Conservation (phyloP, 2,888 invertebrate genomes). For the Ramazzottius varieornatus region DNA sequence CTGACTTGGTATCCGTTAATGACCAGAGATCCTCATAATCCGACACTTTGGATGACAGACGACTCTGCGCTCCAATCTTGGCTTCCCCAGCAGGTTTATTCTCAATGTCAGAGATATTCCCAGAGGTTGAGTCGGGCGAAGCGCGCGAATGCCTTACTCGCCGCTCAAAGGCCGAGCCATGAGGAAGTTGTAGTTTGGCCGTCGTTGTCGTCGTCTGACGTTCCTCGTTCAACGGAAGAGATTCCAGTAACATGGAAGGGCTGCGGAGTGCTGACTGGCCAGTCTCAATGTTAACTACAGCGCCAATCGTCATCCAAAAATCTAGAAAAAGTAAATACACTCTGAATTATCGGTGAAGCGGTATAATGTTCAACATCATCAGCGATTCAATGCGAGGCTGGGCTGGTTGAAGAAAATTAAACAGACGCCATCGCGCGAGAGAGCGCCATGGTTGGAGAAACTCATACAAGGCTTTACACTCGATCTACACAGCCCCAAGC, state of each 20-base stretch:
- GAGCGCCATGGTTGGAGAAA: too few relatives aligned
- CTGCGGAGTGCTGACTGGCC: background rate
- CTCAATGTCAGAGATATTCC: background rate
- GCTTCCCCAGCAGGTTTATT: background rate
- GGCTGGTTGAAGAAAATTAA: too few relatives aligned
- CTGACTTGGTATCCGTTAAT: background rate
- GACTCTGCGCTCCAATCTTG: background rate
- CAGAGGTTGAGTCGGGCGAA: background rate
- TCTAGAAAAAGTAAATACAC: background rate
- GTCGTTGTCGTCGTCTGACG: background rate
- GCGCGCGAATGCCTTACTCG: background rate
- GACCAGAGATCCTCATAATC: constrained; percentile 1
- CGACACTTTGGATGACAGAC: background rate
- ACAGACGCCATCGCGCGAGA: too few relatives aligned
- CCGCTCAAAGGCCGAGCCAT: background rate
- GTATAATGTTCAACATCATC: too few relatives aligned
- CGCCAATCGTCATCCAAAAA: too few relatives aligned
- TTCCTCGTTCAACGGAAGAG: background rate
- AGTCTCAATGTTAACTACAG: too few relatives aligned
- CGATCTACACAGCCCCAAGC: too few relatives aligned
- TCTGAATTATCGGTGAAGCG: too few relatives aligned
- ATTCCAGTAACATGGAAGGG: background rate
- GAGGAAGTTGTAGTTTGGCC: background rate
- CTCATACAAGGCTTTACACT: too few relatives aligned
- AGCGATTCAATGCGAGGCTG: too few relatives aligned